Conservation (phyloP, 1,140 invertebrate genomes). For the Drosophila sp. region DNA sequence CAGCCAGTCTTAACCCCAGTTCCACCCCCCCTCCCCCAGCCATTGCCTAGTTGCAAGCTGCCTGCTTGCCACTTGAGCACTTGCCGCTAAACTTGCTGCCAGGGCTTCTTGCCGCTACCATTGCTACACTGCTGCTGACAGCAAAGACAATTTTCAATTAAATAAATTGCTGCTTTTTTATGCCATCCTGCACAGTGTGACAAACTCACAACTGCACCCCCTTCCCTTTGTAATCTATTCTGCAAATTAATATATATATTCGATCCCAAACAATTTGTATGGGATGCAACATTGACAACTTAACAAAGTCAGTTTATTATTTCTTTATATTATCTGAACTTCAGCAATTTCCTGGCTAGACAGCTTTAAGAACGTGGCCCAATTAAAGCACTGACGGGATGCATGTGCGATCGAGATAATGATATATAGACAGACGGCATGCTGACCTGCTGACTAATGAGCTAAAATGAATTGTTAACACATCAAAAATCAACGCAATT, state of each 20-base stretch:
- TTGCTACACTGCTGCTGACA: conserved; percentile 62
- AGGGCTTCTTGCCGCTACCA: conserved; percentile 17
- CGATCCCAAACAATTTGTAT: conserved; percentile 37
- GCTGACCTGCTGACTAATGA: conserved; percentile 78
- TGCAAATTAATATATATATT: conserved; percentile 53
- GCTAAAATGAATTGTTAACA: conserved; percentile 81
- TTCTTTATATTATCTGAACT: background rate
- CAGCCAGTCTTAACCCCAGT: conserved; percentile 17
- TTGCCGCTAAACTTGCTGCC: conserved; percentile 47
- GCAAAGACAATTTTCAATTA: conserved; percentile 80
- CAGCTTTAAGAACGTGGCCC: conserved; percentile 3
- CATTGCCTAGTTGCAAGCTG: background rate
- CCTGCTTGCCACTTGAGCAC: conserved; percentile 40
- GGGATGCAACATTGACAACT: background rate
- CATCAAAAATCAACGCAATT: conserved; percentile 83
- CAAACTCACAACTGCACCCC: conserved; percentile 19
- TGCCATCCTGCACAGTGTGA: conserved; percentile 59
- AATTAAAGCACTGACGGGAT: conserved; percentile 57
- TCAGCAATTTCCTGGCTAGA: background rate
- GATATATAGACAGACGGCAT: conserved; percentile 66
- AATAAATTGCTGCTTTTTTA: conserved; percentile 75
- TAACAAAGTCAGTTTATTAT: background rate
- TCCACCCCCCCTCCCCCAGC: background rate
- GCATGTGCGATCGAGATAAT: conserved; percentile 62
- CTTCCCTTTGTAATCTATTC: background rate